phyloP scores from a whole-genome alignment of 1,140 invertebrate genomes.

The Lineus longissimus region DNA sequence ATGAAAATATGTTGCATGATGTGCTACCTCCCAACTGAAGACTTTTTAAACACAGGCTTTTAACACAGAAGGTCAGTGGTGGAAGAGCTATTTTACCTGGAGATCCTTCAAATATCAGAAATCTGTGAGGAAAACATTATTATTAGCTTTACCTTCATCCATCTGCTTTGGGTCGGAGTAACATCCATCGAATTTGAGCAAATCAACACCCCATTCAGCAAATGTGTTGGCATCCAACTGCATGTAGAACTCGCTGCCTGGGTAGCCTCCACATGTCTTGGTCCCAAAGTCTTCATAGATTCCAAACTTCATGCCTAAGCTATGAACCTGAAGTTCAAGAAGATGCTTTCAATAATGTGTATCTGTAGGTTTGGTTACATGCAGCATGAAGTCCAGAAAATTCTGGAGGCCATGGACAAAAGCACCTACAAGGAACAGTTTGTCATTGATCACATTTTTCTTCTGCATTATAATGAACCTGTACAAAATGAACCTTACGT shows the following conservation, averaged over 20 bases:
- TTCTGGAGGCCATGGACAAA: too few species aligned
- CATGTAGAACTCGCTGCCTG: conserved; percentile 83
- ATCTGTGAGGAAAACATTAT: background rate
- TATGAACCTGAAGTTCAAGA: conserved; percentile 72
- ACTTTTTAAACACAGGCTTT: too few species aligned
- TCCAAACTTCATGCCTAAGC: conserved; percentile 89
- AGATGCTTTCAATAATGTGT: background rate
- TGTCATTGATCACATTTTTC: background rate
- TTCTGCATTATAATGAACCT: too few species aligned
- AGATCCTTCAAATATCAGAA: too few species aligned
- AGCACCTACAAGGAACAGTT: background rate
- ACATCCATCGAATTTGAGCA: conserved; percentile 94
- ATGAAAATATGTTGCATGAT: too few species aligned
- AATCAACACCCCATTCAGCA: conserved; percentile 95
- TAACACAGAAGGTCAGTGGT: too few species aligned
- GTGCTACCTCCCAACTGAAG: too few species aligned
- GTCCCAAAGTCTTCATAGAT: conserved; percentile 97
- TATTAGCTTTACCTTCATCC: conserved; percentile 23
- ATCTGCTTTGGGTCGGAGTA: conserved; percentile 67
- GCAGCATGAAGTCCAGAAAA: too few species aligned
- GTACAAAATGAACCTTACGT: too few species aligned
- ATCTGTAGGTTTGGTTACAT: too few species aligned
- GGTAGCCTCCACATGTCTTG: conserved; percentile 90
- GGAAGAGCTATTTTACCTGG: too few species aligned
- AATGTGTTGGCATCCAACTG: conserved; percentile 84